Evolutionary conservation across 2,113 vertebrate species (phyloP), one percentile per base, ranked within the genome.

Genomic region (Monarcha castaneiventris): DNA sequence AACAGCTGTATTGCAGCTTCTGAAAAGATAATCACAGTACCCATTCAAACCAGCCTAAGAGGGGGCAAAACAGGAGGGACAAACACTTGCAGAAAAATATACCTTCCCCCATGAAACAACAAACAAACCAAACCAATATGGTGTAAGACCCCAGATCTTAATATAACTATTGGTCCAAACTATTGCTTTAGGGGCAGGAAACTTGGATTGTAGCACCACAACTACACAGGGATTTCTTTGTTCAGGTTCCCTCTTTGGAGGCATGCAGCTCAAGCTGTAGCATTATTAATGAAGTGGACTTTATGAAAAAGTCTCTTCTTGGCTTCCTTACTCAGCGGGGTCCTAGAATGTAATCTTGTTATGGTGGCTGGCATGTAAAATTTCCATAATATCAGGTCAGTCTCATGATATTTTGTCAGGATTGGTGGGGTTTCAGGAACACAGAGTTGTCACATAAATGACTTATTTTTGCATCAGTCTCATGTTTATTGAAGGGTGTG

Each of bases 201-300:
- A 25, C 9, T 20, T 27, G 19, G 6, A 26, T 33, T 82, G 16
- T 44, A 59, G 33, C 1, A 9, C 8, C 64, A 35, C 22, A 85
- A 29, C 4, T 58, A 10, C 0, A 0, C 6, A 43, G 10, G 8
- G 6, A 33, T 67, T 72, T 46, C 29, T 80, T 51, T 72, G 10
- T 35, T 67, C 16, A 9, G 9, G 7, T 16, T 80, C 16, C 23
- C 5, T 80, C 68, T 76, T 80, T 6, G 3, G 56, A 71, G 16
- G 10, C 22, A 37, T 0, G 0, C 5, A 37, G 9, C 14, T 76
- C 11, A 29, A 80, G 26, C 22, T 48, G 10, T 52, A 41, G 6
- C 1, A 1, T 5, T 80, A 26, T 61, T 64, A 90, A 66, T 66
- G 66, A 54, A 35, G 11, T 63, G 6, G 89, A 41, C 12, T 44